Conservation (phyloP, 2,797 vertebrate species). For the Esox masquinongy region DNA sequence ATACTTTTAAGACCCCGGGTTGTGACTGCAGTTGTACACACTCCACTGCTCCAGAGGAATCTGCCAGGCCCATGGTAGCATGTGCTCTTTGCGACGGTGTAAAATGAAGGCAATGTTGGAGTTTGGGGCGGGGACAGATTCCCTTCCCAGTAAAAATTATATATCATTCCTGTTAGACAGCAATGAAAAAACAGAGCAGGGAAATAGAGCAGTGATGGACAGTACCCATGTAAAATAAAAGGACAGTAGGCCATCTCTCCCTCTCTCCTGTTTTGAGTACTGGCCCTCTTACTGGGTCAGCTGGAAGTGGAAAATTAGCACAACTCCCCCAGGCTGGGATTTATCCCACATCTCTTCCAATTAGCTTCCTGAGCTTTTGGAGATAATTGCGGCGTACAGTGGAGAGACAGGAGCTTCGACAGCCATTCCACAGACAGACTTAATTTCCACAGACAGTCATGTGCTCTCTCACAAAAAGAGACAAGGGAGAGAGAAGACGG, state of each 20-base stretch:
- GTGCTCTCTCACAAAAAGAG: slow-evolving; percentile 31
- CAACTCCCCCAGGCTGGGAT: slow-evolving; percentile 73
- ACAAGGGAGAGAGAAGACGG: slow-evolving; percentile 7
- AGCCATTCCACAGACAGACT: slow-evolving; percentile 34
- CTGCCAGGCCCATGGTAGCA: slow-evolving; percentile 43
- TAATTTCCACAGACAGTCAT: slow-evolving; percentile 35
- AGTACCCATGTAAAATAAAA: slow-evolving; percentile 32
- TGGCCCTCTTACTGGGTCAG: slow-evolving; percentile 75
- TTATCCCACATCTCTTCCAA: slow-evolving; percentile 79
- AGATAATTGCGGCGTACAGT: slow-evolving; percentile 70
- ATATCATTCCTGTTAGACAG: slow-evolving; percentile 36
- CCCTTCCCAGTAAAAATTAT: slow-evolving; percentile 62
- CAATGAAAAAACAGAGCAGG: slow-evolving; percentile 34
- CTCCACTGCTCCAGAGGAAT: slow-evolving; percentile 68
- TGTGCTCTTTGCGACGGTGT: slow-evolving; percentile 55
- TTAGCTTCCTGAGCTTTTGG: slow-evolving; percentile 71
- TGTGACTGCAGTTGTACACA: slow-evolving; percentile 61
- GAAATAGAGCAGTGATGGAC: slow-evolving; percentile 42
- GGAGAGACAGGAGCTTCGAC: slow-evolving; percentile 58
- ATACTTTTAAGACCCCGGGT: slow-evolving; percentile 54
- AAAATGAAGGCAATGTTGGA: slow-evolving; percentile 51
- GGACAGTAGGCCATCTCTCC: slow-evolving; percentile 8
- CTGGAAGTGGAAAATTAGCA: slow-evolving; percentile 73
- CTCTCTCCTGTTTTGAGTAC: slow-evolving; percentile 35
- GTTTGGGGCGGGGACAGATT: slow-evolving; percentile 55